A percentile compares a stretch with the other conserved stretches of the same genome.
phyloP scores from a whole-genome alignment of 2,888 invertebrate species.

The Acheta domesticus region DNA sequence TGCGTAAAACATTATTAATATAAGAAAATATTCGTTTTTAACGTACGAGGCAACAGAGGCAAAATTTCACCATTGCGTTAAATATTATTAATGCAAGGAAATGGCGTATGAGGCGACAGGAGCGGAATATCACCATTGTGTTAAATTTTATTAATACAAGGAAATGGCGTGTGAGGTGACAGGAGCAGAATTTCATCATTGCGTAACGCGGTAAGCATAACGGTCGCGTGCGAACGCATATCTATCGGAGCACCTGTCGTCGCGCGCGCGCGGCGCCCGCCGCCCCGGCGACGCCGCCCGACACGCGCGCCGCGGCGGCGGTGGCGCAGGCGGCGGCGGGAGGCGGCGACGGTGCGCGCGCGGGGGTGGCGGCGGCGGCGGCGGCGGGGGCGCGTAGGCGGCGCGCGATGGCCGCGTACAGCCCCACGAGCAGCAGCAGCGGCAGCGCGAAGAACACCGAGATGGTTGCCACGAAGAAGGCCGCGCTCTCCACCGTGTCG shows the following conservation, averaged over 20 bases:
- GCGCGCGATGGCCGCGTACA: conserved; percentile 80
- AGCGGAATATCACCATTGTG: too few species aligned
- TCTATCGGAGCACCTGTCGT: not conserved
- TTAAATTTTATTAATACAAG: too few species aligned
- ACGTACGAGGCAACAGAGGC: too few species aligned
- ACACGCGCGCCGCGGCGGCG: not conserved
- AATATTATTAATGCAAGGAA: too few species aligned
- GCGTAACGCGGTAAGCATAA: too few species aligned
- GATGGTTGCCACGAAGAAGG: conserved; percentile 72
- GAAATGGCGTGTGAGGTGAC: too few species aligned
- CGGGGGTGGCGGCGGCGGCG: conserved; percentile 51
- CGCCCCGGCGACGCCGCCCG: not conserved
- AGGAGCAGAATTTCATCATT: too few species aligned
- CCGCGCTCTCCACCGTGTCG: conserved; percentile 70
- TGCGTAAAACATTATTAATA: too few species aligned
- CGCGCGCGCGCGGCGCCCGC: not conserved
- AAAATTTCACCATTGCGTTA: too few species aligned
- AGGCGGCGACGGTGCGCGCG: conserved; percentile 33
- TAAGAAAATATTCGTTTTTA: too few species aligned
- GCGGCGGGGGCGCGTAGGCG: conserved; percentile 72
- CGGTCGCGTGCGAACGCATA: too few species aligned
- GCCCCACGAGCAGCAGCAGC: conserved; percentile 69
- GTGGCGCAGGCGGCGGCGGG: not conserved
- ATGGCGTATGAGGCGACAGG: too few species aligned
- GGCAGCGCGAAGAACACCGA: conserved; percentile 78